These are phyloP conservation scores for Apis florea DNA, from an alignment of 1,140 invertebrate genomes.

Conservation along the genomic window DNA sequence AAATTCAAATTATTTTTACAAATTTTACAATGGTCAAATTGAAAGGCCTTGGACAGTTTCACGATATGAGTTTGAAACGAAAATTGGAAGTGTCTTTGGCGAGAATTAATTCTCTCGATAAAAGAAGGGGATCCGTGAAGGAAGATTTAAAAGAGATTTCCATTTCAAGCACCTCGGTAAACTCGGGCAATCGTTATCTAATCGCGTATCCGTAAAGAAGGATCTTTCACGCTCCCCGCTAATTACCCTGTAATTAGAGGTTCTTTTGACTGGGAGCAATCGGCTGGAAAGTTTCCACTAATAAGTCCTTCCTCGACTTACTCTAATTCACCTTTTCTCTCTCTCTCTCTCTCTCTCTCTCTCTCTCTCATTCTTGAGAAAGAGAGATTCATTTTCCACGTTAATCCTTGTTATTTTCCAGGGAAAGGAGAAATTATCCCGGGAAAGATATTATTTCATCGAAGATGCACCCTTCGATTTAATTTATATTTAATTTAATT, in stretches of 20 bases:
- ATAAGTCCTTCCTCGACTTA: not conserved
- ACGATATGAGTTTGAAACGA: not conserved
- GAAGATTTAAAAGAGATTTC: slow-evolving; percentile 39
- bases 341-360: no score
- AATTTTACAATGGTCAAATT: no score
- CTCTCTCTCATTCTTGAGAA: no score
- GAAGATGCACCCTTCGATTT: no score
- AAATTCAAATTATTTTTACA: no score
- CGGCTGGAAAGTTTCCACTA: slow-evolving; percentile 24
- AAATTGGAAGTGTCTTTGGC: not conserved
- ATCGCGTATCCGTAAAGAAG: slow-evolving; percentile 20
- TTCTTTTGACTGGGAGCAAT: slow-evolving; percentile 29
- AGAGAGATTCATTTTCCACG: not conserved
- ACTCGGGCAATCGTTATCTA: slow-evolving; percentile 43
- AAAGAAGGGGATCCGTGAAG: slow-evolving; percentile 1
- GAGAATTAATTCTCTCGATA: slow-evolving; percentile 7
- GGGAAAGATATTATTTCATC: not conserved
- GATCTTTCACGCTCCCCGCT: slow-evolving; percentile 15
- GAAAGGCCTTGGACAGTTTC: no score
- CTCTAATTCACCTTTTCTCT: not conserved
- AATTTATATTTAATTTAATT: not conserved
- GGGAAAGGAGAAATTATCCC: not conserved
- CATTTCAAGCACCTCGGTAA: slow-evolving; percentile 31
- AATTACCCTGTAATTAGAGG: slow-evolving; percentile 47
- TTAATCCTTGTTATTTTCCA: not conserved